Percentiles rank a stretch among this genome's conserved stretches.
These are phyloP conservation scores for Drosophila kepulauana DNA, from an alignment of 1,140 invertebrate species.

Conservation along the genomic window DNA sequence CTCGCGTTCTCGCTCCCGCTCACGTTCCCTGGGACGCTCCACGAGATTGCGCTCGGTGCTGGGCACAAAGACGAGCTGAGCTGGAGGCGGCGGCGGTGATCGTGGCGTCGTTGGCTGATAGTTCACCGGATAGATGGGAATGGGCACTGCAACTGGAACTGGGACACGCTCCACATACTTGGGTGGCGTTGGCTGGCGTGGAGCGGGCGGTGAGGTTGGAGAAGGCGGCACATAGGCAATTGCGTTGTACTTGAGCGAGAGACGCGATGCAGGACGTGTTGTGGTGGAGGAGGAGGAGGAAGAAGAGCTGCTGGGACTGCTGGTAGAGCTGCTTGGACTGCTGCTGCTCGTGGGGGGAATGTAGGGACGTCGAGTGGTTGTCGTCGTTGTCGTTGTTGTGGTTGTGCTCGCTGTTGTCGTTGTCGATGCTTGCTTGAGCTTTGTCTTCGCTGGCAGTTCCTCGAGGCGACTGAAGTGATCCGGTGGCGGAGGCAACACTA, in stretches of 20 bases:
- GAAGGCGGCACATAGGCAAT: conserved; percentile 54
- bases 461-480: conserved; percentile 90
- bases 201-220: not conserved
- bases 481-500: conserved; percentile 93
- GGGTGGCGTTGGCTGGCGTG: conserved; percentile 22
- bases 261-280: conserved; percentile 1
- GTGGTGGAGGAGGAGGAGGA: not conserved
- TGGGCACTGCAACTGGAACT: conserved; percentile 75
- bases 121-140: conserved; percentile 76
- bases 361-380: conserved; percentile 72
- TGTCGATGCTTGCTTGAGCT: conserved; percentile 27
- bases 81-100: conserved; percentile 8
- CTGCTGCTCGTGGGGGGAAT: conserved; percentile 16
- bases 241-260: conserved; percentile 59
- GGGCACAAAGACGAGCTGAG: conserved; percentile 68
- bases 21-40: conserved; percentile 15
- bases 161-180: conserved; percentile 74
- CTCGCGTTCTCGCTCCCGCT: conserved; percentile 31
- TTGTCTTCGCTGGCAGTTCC: not conserved
- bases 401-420: conserved; percentile 34
- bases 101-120: conserved; percentile 56
- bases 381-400: conserved; percentile 11
- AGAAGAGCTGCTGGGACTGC: conserved; percentile 10
- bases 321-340: not conserved
- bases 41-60: conserved; percentile 43